Conservation (phyloP, 1,140 invertebrate genomes). For the Atta colombica region DNA sequence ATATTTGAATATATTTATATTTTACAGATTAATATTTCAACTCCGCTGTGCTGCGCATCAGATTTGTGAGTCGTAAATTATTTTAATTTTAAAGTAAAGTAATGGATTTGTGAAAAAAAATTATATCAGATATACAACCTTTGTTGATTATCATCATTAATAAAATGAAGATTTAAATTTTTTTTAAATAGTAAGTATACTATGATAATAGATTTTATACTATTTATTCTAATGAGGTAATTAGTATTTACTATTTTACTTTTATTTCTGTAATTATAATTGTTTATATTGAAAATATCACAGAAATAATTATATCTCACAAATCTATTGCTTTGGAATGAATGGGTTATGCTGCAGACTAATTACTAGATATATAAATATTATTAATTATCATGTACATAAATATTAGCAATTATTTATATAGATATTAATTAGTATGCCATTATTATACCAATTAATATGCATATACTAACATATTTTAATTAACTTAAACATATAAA, state of each 20-base stretch:
- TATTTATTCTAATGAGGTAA: background rate
- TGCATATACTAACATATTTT: no score
- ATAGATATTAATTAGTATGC: no score
- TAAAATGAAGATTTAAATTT: background rate
- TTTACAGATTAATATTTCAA: conserved; percentile 6
- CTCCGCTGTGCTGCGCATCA: background rate
- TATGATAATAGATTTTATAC: no score
- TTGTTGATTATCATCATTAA: background rate
- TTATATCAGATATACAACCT: background rate
- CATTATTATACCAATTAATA: no score
- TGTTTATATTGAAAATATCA: background rate
- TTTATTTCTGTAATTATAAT: background rate
- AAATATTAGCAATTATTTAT: no score
- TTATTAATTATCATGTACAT: no score
- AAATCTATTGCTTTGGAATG: background rate
- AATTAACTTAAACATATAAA: no score
- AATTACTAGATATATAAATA: no score
- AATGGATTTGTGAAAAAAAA: background rate
- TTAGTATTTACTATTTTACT: background rate
- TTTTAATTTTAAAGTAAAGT: background rate
- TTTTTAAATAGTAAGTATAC: no score
- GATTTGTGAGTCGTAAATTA: background rate
- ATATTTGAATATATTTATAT: background rate
- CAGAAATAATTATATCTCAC: background rate
- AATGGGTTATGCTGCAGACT: no score